phyloP scores from a whole-genome alignment of 2,888 invertebrate species.

The Leptura quadrifasciata region DNA sequence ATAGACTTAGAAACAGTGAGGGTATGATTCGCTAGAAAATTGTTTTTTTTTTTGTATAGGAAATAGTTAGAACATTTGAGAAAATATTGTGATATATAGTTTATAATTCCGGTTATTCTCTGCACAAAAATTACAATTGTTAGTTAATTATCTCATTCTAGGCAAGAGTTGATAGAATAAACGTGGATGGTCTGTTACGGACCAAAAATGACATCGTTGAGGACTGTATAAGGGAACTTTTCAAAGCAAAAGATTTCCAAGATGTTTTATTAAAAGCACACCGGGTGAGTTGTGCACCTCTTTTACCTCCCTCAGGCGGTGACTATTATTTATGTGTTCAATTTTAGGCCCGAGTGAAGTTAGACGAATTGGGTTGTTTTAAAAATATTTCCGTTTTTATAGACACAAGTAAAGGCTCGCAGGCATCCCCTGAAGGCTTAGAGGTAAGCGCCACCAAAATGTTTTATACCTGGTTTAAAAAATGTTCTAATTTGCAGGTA shows the following conservation, averaged over 20 bases:
- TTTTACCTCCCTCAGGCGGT: neutral
- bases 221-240: slow-evolving; percentile 87
- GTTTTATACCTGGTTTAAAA: slow-evolving; percentile 6
- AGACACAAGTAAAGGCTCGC: slow-evolving; percentile 88
- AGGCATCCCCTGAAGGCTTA: slow-evolving; percentile 86
- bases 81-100: too few relatives aligned
- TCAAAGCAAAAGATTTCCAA: slow-evolving; percentile 89
- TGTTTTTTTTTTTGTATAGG: too few relatives aligned
- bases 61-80: too few relatives aligned
- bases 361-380: slow-evolving; percentile 92
- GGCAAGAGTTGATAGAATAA: slow-evolving; percentile 90
- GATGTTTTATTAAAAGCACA: slow-evolving; percentile 85
- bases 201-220: slow-evolving; percentile 93
- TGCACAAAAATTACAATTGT: neutral
- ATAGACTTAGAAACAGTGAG: slow-evolving; percentile 76
- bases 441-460: slow-evolving; percentile 78
- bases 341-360: slow-evolving; percentile 81
- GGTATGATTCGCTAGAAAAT: too few relatives aligned
- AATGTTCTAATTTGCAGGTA: slow-evolving; percentile 76
- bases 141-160: slow-evolving; percentile 66
- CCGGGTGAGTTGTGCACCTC: slow-evolving; percentile 73
- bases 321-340: neutral
- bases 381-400: slow-evolving; percentile 89
- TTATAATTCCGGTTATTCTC: neutral
- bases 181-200: slow-evolving; percentile 88